Percentiles rank a stretch among this genome's conserved stretches.
Evolutionary conservation across 2,113 vertebrate genomes (phyloP).

Genomic region (Mustela nigripes): DNA sequence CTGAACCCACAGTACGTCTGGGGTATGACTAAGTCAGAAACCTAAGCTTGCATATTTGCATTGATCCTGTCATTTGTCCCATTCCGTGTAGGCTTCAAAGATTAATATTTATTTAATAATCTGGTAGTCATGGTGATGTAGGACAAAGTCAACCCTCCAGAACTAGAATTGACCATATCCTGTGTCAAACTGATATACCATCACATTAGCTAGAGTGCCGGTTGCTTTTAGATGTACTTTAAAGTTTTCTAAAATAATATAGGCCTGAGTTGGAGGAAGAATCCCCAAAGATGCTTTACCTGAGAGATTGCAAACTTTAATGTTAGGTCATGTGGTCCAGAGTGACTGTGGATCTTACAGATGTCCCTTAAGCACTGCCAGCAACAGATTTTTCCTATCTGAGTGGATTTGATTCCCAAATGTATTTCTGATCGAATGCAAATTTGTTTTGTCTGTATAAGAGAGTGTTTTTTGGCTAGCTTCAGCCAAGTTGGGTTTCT

Average conservation of each 20-base stretch:
- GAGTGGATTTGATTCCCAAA: not conserved
- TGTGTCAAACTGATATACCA: not conserved
- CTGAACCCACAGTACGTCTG: not conserved
- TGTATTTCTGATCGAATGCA: not conserved
- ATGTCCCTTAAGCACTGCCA: not conserved
- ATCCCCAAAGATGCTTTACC: not conserved
- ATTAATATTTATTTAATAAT: not conserved
- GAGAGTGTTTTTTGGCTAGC: not conserved
- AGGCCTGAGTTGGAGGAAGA: not conserved
- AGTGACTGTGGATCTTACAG: not conserved
- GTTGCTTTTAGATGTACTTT: not conserved
- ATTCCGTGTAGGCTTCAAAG: not conserved
- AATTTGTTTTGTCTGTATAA: not conserved
- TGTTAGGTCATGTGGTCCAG: not conserved
- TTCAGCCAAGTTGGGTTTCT: not conserved
- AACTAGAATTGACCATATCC: not conserved
- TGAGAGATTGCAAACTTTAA: not conserved
- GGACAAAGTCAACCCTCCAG: not conserved
- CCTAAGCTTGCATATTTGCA: not conserved
- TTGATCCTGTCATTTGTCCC: not conserved
- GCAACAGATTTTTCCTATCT: not conserved
- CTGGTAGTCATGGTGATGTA: not conserved
- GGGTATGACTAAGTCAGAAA: not conserved
- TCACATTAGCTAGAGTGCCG: not conserved
- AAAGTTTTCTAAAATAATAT: not conserved